Evolutionary conservation across 2,113 vertebrate species (phyloP).

Genomic region (Esox niger): DNA sequence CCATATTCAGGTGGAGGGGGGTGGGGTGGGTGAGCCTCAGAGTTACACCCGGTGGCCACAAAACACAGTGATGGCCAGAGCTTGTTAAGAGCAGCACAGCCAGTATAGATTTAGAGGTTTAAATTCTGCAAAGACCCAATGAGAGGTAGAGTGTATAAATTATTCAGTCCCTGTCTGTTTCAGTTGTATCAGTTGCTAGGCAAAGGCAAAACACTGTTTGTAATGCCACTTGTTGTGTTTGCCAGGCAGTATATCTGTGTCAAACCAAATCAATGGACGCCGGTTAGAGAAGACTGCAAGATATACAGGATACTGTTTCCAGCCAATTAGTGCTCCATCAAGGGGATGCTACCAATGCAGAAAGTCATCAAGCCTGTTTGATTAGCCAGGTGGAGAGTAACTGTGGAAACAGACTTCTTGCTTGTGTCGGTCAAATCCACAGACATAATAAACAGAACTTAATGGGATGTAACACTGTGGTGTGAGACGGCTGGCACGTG

Average conservation of each 20-base stretch:
- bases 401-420: too few relatives aligned
- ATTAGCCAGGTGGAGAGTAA: too few relatives aligned
- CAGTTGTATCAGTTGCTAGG: conserved; percentile 46
- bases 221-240: conserved; percentile 37
- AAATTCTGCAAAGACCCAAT: conserved; percentile 21
- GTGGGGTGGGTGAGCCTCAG: too few relatives aligned
- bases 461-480: conserved; percentile 1
- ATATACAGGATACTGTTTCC: too few relatives aligned
- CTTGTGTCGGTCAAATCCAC: neutral
- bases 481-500: conserved; percentile 3
- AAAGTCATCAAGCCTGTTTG: too few relatives aligned
- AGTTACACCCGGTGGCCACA: too few relatives aligned
- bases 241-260: conserved; percentile 8
- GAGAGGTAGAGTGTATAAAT: conserved; percentile 49
- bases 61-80: conserved; percentile 31
- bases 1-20: too few relatives aligned
- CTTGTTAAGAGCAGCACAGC: conserved; percentile 30
- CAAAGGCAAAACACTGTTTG: conserved; percentile 19
- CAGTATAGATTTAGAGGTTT: conserved; percentile 39
- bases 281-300: too few relatives aligned
- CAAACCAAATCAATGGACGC: conserved; percentile 10
- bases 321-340: too few relatives aligned
- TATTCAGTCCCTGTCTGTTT: conserved; percentile 51
- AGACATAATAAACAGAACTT: neutral
- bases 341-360: too few relatives aligned